phyloP scores from a whole-genome alignment of 2,888 invertebrate species.

The Philaethria dido region DNA sequence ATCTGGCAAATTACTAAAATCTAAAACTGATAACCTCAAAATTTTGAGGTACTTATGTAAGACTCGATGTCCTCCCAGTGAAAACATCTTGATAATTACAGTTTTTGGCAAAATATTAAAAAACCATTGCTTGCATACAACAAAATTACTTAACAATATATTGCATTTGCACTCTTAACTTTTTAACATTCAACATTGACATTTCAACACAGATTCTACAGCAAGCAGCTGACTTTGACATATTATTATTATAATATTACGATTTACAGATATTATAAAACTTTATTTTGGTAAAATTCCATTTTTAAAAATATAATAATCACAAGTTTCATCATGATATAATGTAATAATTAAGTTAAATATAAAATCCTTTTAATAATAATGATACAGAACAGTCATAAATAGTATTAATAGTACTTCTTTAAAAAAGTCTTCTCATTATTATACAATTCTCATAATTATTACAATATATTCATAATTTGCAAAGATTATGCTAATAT shows the following conservation, averaged over 20 bases:
- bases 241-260: not conserved
- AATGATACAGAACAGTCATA: not conserved
- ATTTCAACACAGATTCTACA: constrained; percentile 1
- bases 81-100: constrained; percentile 62
- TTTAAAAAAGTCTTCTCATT: too few species aligned
- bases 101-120: constrained; percentile 16
- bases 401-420: too few species aligned
- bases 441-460: too few species aligned
- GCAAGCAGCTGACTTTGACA: constrained; percentile 38
- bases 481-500: too few species aligned
- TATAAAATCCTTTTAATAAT: not conserved
- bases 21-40: constrained; percentile 79
- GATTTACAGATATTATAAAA: constrained; percentile 2
- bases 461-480: too few species aligned
- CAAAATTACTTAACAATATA: constrained; percentile 21
- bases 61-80: constrained; percentile 64
- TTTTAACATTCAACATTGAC: constrained; percentile 31
- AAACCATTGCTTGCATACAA: constrained; percentile 29
- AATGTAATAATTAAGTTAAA: not conserved
- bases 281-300: not conserved
- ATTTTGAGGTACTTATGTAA: constrained; percentile 77
- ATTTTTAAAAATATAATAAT: constrained; percentile 12
- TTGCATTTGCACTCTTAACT: constrained; percentile 13
- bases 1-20: constrained; percentile 73
- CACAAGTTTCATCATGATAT: not conserved